Evolutionary conservation across 2,113 vertebrate genomes (phyloP), one percentile per base, ranked within the genome.

Genomic region (Larimichthys polyactis): DNA sequence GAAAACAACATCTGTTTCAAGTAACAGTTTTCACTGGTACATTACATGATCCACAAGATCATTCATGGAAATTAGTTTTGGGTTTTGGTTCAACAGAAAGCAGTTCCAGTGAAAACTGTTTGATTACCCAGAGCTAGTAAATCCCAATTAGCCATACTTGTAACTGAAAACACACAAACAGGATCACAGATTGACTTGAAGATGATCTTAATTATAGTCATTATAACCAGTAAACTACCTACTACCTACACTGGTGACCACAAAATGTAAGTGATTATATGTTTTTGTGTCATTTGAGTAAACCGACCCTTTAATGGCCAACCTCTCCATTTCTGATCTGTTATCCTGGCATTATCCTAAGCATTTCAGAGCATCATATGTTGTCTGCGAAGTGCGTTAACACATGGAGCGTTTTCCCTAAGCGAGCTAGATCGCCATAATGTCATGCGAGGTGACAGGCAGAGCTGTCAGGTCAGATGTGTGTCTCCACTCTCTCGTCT

Each of bases 391-490:
- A 44, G 27, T 70, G 63, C 19, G 22, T 76, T 71, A 75, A 72
- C 57, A 67, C 44, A 73, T 15, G 9, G 3, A 55, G 72, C 60
- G 11, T 78, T 72, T 86, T 68, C 48, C 14, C 43, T 54, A 36
- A 77, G 32, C 11, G 71, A 83, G 67, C n/a, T 60, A 52, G 75
- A 71, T 79, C 22, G 7, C 82, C 64, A 75, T 88, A 87, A 88
- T 78, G 75, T 88, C 85, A 83, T 88, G 81, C 49, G 17, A 89
- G 85, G 66, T 71, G 81, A 93, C 82, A 81, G 79, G 83, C 82
- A 68, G 77, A 78, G 71, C 86, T 86, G 86, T 89, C 90, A 88
- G 75, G 75, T 90, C 80, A 60, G 19, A 87, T 89, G 76, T 81
- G 63, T 16, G 10, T 83, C 83, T 83, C 22, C 14, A 1, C 36